Evolutionary conservation across 2,797 vertebrate species (phyloP).

Genomic region (Picus viridis): DNA sequence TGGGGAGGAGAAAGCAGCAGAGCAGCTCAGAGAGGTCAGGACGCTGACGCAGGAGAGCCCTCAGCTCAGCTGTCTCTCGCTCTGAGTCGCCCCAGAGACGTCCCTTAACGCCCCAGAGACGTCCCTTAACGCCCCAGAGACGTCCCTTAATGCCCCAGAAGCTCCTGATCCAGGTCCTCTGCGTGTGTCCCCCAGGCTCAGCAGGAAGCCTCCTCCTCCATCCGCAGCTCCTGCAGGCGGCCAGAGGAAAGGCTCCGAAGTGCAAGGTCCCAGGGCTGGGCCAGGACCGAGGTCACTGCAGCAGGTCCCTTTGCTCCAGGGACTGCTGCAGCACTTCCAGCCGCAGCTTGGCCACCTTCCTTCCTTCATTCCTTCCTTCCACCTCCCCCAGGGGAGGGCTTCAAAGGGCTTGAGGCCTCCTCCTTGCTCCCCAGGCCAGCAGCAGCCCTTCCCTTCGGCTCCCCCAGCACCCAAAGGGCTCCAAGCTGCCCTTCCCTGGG

Average conservation of each 20-base stretch:
- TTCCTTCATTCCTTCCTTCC: not conserved
- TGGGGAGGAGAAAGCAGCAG: not conserved
- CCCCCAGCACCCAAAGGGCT: no score
- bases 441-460: not conserved
- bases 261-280: not conserved
- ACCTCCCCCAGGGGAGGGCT: not conserved
- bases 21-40: not conserved
- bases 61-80: not conserved
- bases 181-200: not conserved
- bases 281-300: accelerated
- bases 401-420: not conserved
- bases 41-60: not conserved
- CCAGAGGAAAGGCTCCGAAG: not conserved
- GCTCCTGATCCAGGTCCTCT: not conserved
- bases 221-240: not conserved
- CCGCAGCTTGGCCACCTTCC: not conserved
- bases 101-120: no score
- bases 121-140: no score
- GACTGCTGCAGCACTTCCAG: not conserved
- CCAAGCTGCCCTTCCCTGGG: no score
- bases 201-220: not conserved
- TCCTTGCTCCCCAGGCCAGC: not conserved
- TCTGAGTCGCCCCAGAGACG: no score
- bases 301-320: not conserved
- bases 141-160: not conserved